A percentile compares a stretch with the other conserved stretches of the same genome.
Evolutionary conservation across 2,113 vertebrate genomes (phyloP).

Genomic region (Scortum barcoo): DNA sequence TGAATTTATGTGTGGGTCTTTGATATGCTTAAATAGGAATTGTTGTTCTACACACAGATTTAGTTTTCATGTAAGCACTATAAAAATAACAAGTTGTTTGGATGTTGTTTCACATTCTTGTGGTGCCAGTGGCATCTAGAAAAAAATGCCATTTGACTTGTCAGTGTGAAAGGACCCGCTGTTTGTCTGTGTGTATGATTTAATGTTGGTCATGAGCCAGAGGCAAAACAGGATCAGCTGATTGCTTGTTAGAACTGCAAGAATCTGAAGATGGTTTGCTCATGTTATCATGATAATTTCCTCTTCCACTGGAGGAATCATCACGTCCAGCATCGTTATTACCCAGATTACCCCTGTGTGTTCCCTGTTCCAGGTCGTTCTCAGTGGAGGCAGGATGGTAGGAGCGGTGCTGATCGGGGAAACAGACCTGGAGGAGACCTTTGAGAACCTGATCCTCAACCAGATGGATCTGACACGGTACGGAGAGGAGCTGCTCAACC

Average conservation of each 20-base stretch:
- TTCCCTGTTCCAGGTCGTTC: constrained; percentile 80
- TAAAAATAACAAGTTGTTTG: background rate
- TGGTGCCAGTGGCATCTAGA: background rate
- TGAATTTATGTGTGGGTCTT: background rate
- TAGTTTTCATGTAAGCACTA: background rate
- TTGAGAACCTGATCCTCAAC: constrained; percentile 98
- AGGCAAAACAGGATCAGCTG: background rate
- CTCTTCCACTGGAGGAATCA: background rate
- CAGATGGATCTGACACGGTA: constrained; percentile 95
- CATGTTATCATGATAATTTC: background rate
- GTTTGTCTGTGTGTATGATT: constrained; percentile 6
- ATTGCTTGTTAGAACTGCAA: background rate
- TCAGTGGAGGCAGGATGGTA: constrained; percentile 91
- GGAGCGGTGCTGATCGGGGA: constrained; percentile 96
- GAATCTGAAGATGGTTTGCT: background rate
- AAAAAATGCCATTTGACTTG: background rate
- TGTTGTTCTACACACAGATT: background rate
- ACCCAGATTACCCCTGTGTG: background rate
- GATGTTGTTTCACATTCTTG: background rate
- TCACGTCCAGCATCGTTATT: background rate
- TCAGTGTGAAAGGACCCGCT: constrained; percentile 15
- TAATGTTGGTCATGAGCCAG: background rate
- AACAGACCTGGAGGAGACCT: constrained; percentile 96
- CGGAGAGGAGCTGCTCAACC: constrained; percentile 93
- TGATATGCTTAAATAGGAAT: background rate